phyloP scores from a whole-genome alignment of 2,113 vertebrate species.

The Thermophis baileyi region DNA sequence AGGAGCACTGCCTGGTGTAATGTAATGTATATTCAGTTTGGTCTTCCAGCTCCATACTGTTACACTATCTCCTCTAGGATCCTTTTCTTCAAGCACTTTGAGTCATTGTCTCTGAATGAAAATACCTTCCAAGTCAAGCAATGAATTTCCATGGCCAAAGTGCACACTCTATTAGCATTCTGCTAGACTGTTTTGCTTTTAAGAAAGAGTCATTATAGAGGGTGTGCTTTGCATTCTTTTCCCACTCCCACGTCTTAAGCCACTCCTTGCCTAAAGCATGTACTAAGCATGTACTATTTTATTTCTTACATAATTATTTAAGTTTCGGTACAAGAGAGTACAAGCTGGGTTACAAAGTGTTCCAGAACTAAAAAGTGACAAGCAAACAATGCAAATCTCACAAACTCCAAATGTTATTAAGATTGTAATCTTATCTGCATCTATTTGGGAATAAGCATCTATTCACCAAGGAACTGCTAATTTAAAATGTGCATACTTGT shows the following conservation, averaged over 20 bases:
- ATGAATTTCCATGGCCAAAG: not conserved
- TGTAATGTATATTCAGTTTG: not conserved
- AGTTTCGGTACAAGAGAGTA: not conserved
- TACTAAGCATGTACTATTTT: slow-evolving; percentile 15
- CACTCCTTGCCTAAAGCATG: slow-evolving; percentile 10
- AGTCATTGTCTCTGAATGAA: not conserved
- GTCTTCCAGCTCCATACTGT: not conserved
- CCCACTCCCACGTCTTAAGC: not conserved
- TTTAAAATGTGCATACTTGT: not conserved
- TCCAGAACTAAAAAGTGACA: not conserved
- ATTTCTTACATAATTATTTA: slow-evolving; percentile 7
- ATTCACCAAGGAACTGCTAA: not conserved
- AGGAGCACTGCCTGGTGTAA: not conserved
- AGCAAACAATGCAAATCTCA: not conserved
- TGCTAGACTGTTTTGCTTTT: slow-evolving; percentile 7
- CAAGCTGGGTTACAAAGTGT: not conserved
- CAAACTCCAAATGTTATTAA: not conserved
- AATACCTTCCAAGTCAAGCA: not conserved
- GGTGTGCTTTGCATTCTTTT: slow-evolving; percentile 21
- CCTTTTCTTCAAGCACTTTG: not conserved
- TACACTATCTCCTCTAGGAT: not conserved
- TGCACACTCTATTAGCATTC: not conserved
- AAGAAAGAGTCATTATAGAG: slow-evolving; percentile 1
- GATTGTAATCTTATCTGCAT: not conserved
- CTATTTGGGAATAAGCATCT: not conserved